phyloP scores from a whole-genome alignment of 2,888 invertebrate species.

The Rapana venosa region DNA sequence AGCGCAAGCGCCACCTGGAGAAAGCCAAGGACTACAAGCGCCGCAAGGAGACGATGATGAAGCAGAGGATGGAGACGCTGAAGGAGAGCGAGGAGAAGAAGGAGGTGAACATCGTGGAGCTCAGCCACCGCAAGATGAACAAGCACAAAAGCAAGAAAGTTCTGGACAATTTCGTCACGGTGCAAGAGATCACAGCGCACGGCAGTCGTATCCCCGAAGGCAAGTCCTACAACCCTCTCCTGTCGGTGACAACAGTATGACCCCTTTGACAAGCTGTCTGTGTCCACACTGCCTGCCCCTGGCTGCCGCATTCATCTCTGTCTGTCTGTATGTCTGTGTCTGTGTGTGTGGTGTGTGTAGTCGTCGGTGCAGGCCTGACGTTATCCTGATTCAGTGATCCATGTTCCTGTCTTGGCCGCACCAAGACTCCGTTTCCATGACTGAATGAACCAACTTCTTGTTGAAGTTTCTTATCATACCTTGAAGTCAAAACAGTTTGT shows the following conservation, averaged over 20 bases:
- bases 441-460: background rate
- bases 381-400: background rate
- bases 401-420: background rate
- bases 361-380: no score
- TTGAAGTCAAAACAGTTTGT: background rate
- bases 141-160: constrained; percentile 81
- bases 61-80: constrained; percentile 76
- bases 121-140: constrained; percentile 82
- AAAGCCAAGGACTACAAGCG: constrained; percentile 84
- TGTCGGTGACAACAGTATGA: constrained; percentile 80
- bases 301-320: background rate
- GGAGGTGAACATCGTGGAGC: constrained; percentile 78
- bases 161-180: constrained; percentile 82
- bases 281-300: background rate
- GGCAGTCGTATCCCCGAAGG: constrained; percentile 77
- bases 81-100: constrained; percentile 77
- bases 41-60: constrained; percentile 73
- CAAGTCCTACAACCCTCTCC: constrained; percentile 76
- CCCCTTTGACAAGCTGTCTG: background rate
- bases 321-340: background rate
- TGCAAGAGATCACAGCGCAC: constrained; percentile 83
- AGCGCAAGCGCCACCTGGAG: constrained; percentile 86
- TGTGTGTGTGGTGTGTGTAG: no score
- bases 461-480: background rate
- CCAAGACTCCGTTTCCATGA: background rate